Conservation (phyloP, 1,140 invertebrate genomes). For the Sitodiplosis mosellana region DNA sequence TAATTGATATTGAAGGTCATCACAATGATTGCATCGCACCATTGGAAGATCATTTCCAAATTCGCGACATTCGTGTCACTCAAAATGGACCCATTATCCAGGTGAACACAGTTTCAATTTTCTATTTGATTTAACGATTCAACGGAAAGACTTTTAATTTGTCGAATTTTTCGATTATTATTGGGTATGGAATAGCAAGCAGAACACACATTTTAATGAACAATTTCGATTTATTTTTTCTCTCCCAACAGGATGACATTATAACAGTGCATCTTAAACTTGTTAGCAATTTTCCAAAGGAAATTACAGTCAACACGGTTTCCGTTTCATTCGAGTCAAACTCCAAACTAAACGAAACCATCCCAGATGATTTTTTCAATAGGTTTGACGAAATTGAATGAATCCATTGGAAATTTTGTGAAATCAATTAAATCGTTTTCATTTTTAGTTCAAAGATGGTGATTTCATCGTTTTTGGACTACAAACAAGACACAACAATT, state of each 20-base stretch:
- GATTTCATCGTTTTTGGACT: conserved; percentile 50
- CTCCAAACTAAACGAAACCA: background rate
- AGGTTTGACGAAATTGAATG: background rate
- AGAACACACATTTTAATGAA: too few species aligned
- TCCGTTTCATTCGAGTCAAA: conserved; percentile 29
- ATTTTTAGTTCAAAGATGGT: background rate
- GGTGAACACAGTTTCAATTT: background rate
- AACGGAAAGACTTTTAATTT: too few species aligned
- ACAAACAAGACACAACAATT: conserved; percentile 59
- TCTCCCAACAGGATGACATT: conserved; percentile 29
- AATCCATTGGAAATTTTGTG: background rate
- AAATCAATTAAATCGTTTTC: background rate
- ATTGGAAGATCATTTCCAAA: conserved; percentile 23
- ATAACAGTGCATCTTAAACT: conserved; percentile 36
- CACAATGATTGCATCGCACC: conserved; percentile 20
- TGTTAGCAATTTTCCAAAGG: conserved; percentile 37
- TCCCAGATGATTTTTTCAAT: background rate
- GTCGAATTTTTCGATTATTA: too few species aligned
- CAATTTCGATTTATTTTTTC: background rate
- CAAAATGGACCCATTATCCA: conserved; percentile 17
- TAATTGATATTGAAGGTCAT: conserved; percentile 23
- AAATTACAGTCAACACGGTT: conserved; percentile 31
- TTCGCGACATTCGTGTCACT: conserved; percentile 14
- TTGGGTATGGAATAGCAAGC: too few species aligned
- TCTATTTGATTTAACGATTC: too few species aligned